Percentiles rank a stretch among this genome's conserved stretches.
Evolutionary conservation across 2,113 vertebrate species (phyloP).

Genomic region (Cryptoleucopteryx plumbea): DNA sequence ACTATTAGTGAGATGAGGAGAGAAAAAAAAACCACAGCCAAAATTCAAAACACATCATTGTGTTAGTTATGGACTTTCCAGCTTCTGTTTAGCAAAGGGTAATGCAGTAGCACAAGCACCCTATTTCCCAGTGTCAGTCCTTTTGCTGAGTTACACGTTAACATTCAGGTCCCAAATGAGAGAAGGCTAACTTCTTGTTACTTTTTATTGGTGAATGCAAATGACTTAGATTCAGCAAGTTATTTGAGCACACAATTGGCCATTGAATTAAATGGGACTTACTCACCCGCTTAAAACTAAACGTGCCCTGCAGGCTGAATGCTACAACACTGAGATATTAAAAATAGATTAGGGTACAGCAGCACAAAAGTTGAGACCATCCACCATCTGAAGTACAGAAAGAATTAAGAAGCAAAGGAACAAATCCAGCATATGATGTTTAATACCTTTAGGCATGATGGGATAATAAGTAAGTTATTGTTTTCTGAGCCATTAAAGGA

Average conservation of each 20-base stretch:
- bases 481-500: conserved; percentile 36
- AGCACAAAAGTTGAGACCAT: neutral
- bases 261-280: conserved; percentile 32
- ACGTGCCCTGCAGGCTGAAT: neutral
- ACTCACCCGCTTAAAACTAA: conserved; percentile 4
- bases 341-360: conserved; percentile 24
- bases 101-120: neutral
- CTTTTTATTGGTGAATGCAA: neutral
- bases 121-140: neutral
- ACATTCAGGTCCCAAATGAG: neutral
- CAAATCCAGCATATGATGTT: neutral
- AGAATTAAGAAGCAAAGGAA: neutral
- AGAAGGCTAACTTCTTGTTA: neutral
- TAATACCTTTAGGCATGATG: conserved; percentile 32
- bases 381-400: neutral
- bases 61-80: neutral
- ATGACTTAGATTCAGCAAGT: conserved; percentile 7
- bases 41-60: neutral
- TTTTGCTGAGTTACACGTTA: neutral
- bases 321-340: conserved; percentile 6
- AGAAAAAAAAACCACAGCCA: neutral
- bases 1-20: neutral
- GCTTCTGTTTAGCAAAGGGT: neutral
- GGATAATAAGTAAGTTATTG: conserved; percentile 47
- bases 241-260: neutral